Percentiles rank a stretch among this genome's conserved stretches.
Evolutionary conservation across 2,113 vertebrate genomes (phyloP).

Genomic region (Acrocephalus arundinaceus): DNA sequence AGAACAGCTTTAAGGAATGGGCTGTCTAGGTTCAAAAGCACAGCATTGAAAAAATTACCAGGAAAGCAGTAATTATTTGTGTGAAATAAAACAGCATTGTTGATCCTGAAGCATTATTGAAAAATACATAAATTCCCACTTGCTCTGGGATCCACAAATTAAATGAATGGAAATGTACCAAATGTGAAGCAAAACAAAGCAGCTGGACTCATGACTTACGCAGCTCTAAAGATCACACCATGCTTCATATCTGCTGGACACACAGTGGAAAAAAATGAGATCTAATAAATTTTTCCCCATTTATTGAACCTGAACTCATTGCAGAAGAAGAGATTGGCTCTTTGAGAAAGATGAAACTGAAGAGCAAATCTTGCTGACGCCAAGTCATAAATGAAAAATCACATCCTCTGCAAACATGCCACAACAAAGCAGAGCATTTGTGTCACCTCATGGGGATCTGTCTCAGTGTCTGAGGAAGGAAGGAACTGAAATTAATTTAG

Average conservation of each 20-base stretch:
- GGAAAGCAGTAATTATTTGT: neutral
- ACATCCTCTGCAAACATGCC: neutral
- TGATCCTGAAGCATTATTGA: neutral
- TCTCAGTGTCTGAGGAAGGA: neutral
- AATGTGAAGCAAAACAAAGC: neutral
- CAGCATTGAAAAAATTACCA: neutral
- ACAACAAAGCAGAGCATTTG: conserved; percentile 5
- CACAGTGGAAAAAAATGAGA: neutral
- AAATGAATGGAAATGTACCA: neutral
- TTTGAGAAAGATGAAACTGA: neutral
- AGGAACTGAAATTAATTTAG: conserved; percentile 36
- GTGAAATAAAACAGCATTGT: neutral
- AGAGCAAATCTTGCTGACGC: neutral
- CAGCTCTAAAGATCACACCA: neutral
- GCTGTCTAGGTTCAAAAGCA: neutral
- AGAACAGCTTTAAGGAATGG: neutral
- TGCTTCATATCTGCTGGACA: neutral
- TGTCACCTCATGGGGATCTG: neutral
- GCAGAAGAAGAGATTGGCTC: neutral
- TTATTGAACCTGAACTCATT: neutral
- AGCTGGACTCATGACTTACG: neutral
- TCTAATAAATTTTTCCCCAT: neutral
- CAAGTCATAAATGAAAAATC: neutral
- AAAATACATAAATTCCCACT: neutral
- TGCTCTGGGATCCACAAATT: neutral